Evolutionary conservation across 2,888 invertebrate species (phyloP), one percentile per base, ranked within the genome.

Genomic region (Quadriops clusia): DNA sequence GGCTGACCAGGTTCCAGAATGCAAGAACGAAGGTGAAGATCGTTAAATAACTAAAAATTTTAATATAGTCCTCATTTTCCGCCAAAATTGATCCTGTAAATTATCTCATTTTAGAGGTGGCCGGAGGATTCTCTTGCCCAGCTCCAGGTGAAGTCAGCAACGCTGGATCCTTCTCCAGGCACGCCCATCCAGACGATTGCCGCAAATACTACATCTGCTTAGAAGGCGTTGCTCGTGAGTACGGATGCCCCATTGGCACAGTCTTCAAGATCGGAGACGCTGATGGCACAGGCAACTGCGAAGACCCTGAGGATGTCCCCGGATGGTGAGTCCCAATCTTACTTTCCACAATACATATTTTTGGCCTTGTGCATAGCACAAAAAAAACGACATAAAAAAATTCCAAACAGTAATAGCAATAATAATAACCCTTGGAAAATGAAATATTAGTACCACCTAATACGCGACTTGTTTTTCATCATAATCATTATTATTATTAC

Each of bases 121-220:
- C 86, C 52, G 82, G 81, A 61, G 90, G 89, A 53, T 90, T 90
- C 69, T 56, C 70, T 42, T 90, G 90, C 64, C 85, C 89, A 33
- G 78, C 81, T 41, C 70, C 80, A 31, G 84, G 84, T 51, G 85
- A 86, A 63, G 70, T 83, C 17, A 74, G 80, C 50, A 79, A 77
- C 53, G 72, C 81, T 41, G 90, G 89, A 39, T 82, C 87, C 40
- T 93, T 91, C 78, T 87, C 89, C 48, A 78, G 91, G 56, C 91
- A 91, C 64, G 87, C 90, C 35, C 91, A 93, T 63, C 90, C 90
- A 18, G 87, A 89, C 45, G 87, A 87, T 64, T 89, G 87, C 72
- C 79, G 91, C 53, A 90, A 91, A 61, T 93, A 90, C 67, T 93
- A 86, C 71, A 89, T 91, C 63, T 93, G 91, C 58, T 62, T 90